Percentiles rank a stretch among this genome's conserved stretches.
phyloP scores from a whole-genome alignment of 2,797 vertebrate genomes.

The Pantherophis alleghaniensis region DNA sequence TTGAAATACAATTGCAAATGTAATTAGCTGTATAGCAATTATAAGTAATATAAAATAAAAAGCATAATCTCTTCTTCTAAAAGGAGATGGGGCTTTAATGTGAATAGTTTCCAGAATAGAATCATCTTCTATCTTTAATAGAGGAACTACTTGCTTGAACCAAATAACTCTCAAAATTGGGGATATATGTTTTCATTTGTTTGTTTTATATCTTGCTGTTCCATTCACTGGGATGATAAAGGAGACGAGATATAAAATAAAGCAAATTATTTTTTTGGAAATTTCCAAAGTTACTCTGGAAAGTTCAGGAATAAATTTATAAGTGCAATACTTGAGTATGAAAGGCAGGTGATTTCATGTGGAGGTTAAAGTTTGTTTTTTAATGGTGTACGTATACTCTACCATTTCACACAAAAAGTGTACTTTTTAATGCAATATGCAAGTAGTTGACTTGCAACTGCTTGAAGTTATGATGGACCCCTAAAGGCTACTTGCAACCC shows the following conservation, averaged over 20 bases:
- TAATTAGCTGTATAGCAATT: background rate
- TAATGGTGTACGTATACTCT: background rate
- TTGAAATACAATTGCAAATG: background rate
- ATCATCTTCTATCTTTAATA: background rate
- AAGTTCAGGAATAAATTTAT: background rate
- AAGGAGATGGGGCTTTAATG: background rate
- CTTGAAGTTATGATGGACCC: background rate
- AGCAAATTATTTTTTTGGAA: background rate
- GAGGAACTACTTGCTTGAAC: background rate
- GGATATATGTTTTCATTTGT: background rate
- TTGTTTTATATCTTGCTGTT: background rate
- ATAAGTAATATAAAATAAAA: background rate
- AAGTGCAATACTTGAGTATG: background rate
- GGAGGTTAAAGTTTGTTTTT: background rate
- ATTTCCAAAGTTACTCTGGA: background rate
- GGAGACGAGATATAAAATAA: background rate
- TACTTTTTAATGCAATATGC: background rate
- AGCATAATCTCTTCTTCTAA: background rate
- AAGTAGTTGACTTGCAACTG: background rate
- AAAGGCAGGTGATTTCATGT: background rate
- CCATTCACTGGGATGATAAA: background rate
- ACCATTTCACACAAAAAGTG: background rate
- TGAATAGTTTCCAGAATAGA: background rate
- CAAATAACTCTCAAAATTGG: background rate
- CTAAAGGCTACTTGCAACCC: background rate